phyloP scores from a whole-genome alignment of 2,113 vertebrate genomes.

The Onychorhynchus coronatus region DNA sequence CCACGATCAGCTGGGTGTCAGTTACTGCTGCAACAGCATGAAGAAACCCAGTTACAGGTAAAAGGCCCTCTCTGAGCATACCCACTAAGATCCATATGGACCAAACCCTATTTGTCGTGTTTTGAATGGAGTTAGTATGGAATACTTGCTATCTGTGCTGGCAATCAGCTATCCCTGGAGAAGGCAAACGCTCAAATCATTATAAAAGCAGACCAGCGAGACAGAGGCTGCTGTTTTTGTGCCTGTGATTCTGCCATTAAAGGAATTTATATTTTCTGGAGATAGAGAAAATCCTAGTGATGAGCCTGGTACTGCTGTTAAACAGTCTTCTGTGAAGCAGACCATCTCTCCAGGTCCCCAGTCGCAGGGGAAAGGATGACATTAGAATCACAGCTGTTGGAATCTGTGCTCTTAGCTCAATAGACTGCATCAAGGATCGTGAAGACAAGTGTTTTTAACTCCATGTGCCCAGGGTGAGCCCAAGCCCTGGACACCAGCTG shows the following conservation, averaged over 20 bases:
- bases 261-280: not conserved
- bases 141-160: not conserved
- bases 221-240: not conserved
- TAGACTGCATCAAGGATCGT: not conserved
- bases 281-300: not conserved
- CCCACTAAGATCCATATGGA: accelerated
- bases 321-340: not conserved
- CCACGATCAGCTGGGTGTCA: accelerated
- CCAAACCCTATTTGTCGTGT: not conserved
- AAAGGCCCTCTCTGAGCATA: not conserved
- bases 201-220: not conserved
- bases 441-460: not conserved
- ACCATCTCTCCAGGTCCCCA: not conserved
- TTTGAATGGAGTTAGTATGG: not conserved
- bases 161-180: not conserved
- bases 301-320: not conserved
- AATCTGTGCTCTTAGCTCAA: not conserved
- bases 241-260: not conserved
- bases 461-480: accelerated
- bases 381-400: not conserved
- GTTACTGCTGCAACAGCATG: not conserved
- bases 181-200: not conserved
- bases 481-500: not conserved
- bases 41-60: not conserved
- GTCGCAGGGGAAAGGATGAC: accelerated